Conservation (phyloP, 2,888 invertebrate genomes). For the Resseliella maxima region DNA sequence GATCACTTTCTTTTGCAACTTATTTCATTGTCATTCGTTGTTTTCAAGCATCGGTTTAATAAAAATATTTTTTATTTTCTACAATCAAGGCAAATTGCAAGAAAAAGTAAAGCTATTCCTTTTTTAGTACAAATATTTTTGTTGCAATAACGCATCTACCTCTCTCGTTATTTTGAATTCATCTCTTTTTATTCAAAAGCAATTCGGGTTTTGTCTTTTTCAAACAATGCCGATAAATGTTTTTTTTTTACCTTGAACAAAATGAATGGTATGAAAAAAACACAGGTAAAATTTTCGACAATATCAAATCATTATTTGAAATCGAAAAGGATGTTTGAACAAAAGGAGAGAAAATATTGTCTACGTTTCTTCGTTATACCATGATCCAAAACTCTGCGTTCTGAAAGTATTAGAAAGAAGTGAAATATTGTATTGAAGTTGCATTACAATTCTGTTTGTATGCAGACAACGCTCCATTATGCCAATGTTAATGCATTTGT, state of each 20-base stretch:
- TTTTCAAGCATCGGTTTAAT: neutral
- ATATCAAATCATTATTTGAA: neutral
- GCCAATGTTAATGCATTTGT: too few relatives aligned
- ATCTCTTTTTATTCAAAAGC: neutral
- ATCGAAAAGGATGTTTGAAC: slow-evolving; percentile 22
- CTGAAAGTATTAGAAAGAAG: neutral
- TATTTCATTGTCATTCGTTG: neutral
- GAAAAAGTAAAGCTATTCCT: too few relatives aligned
- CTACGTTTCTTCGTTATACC: neutral
- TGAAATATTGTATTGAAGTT: too few relatives aligned
- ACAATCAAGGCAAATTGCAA: neutral
- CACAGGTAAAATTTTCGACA: neutral
- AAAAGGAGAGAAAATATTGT: neutral
- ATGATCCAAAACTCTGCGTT: neutral
- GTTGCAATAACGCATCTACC: too few relatives aligned
- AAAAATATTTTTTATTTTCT: neutral
- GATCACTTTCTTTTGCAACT: slow-evolving; percentile 15
- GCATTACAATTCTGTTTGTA: too few relatives aligned
- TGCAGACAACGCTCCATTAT: too few relatives aligned
- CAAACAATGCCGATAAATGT: neutral
- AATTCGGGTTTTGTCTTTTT: neutral
- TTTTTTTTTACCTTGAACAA: neutral
- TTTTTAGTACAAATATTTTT: too few relatives aligned
- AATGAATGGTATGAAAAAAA: neutral
- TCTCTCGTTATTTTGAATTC: neutral